A percentile compares a stretch with the other conserved stretches of the same genome.
Conservation (phyloP, 1,140 invertebrate genomes). For the Lepidurus couesii region DNA sequence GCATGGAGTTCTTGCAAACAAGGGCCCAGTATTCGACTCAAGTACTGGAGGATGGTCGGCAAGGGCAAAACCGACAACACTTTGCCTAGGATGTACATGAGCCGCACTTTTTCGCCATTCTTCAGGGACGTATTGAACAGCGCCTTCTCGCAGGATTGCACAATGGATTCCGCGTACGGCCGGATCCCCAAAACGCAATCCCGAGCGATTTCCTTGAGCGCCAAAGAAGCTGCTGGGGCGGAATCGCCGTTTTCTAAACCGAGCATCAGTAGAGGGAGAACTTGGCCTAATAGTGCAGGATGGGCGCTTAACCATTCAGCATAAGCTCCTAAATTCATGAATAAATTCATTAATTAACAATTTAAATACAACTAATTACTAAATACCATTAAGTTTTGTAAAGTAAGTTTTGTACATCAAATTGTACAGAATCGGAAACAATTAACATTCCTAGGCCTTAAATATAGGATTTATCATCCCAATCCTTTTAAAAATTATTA, state of each 20-base stretch:
- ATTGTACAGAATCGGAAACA: no score
- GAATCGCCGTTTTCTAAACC: conserved; percentile 62
- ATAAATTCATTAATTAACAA: conserved; percentile 10
- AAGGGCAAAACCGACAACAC: conserved; percentile 61
- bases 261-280: conserved; percentile 60
- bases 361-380: conserved; percentile 42
- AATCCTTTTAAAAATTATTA: no score
- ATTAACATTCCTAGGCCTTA: no score
- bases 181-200: conserved; percentile 67
- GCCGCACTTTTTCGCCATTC: conserved; percentile 42
- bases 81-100: conserved; percentile 72
- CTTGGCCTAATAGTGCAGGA: conserved; percentile 50
- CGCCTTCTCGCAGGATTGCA: conserved; percentile 54
- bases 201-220: conserved; percentile 73
- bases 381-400: no score
- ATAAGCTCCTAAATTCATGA: conserved; percentile 56
- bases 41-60: conserved; percentile 58
- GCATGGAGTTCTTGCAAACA: conserved; percentile 58
- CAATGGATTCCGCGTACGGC: conserved; percentile 63
- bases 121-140: conserved; percentile 30
- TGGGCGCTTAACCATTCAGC: conserved; percentile 72
- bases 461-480: no score
- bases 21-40: conserved; percentile 62
- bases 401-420: no score
- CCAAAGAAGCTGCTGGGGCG: conserved; percentile 72